Evolutionary conservation across 2,113 vertebrate genomes (phyloP), one percentile per base, ranked within the genome.

Genomic region (Camelus dromedarius): DNA sequence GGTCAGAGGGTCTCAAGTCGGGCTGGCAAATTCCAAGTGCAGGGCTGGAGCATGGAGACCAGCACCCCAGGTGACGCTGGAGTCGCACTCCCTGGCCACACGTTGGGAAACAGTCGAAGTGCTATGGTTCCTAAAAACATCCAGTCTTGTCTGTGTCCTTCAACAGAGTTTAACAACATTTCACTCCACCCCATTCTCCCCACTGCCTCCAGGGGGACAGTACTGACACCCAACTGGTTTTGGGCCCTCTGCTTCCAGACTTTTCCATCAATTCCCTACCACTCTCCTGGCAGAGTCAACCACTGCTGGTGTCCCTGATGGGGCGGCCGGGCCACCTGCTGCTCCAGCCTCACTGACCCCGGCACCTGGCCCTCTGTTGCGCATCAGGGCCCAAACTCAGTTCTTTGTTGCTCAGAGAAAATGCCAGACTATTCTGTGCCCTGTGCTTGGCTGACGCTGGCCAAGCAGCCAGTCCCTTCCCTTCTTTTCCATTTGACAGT

Each of bases 1-100:
- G 16, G 26, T 14, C 32, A 38, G 50, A 16, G 38, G 16, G 6
- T 86, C 66, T 54, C 62, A 18, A 80, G 18, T 30, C 28, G 52
- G 62, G 60, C 42, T 0, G 6, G 67, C 48, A 56, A 66, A 82
- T 14, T 35, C 60, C 32, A 73, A 85, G 32, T 24, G 42, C 22
- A 16, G 35, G 38, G 38, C 46, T 4, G 26, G 11, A 46, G 35
- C 24, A 54, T 5, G 10, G 52, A 60, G 14, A 26, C 79, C n/a
- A 54, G 35, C 30, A 19, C 24, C 35, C 14, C 0, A 6, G 10
- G 20, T 8, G 19, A 66, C 26, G 46, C 26, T 3, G 30, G 6
- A 5, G 6, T 5, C 0, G 1, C 2, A 20, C 48, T 14, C 35
- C 66, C 56, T 0, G 0, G 20, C 62, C 30, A 48, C 7, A 3